Conservation (phyloP, 1,140 invertebrate genomes). For the Lepidurus apus region DNA sequence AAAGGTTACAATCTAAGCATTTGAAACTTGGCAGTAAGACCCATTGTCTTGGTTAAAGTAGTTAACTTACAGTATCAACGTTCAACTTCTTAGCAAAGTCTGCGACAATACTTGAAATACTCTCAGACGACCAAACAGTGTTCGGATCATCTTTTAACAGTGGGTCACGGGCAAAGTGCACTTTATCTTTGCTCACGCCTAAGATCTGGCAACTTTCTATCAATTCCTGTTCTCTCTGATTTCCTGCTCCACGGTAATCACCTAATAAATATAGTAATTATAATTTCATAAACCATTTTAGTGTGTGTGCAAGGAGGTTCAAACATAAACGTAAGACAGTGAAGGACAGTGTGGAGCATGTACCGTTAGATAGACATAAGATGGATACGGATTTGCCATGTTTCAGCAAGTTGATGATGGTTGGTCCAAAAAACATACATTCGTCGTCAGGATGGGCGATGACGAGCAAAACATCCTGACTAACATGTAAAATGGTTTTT, state of each 20-base stretch:
- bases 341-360: background rate
- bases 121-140: constrained; percentile 65
- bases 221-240: constrained; percentile 65
- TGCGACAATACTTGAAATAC: constrained; percentile 63
- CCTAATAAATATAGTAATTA: constrained; percentile 54
- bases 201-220: constrained; percentile 67
- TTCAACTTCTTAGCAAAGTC: constrained; percentile 64
- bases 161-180: constrained; percentile 51
- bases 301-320: background rate
- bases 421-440: constrained; percentile 76
- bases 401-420: constrained; percentile 27
- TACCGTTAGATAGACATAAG: constrained; percentile 26
- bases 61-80: constrained; percentile 58
- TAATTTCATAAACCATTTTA: background rate
- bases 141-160: constrained; percentile 68
- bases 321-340: background rate
- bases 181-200: constrained; percentile 60
- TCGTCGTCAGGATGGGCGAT: constrained; percentile 95
- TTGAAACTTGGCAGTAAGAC: constrained; percentile 28
- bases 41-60: background rate
- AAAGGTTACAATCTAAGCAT: constrained; percentile 70
- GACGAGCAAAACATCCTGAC: constrained; percentile 56
- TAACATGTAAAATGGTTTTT: constrained; percentile 1
- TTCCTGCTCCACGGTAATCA: constrained; percentile 63
- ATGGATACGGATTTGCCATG: constrained; percentile 21